phyloP scores from a whole-genome alignment of 2,797 vertebrate genomes.

The Hypotaenidia okinawae region DNA sequence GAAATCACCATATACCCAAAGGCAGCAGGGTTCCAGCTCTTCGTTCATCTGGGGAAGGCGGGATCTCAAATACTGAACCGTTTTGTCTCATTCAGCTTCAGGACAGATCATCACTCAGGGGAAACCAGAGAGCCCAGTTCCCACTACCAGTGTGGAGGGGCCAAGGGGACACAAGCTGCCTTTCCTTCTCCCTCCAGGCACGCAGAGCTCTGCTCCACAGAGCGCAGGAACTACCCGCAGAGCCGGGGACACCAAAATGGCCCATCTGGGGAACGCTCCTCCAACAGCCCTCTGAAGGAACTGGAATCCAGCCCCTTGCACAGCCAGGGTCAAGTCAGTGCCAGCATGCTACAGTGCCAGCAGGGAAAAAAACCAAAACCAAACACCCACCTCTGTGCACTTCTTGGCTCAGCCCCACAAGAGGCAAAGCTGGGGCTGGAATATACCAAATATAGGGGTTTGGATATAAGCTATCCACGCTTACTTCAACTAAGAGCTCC shows the following conservation, averaged over 20 bases:
- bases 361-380: neutral
- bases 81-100: neutral
- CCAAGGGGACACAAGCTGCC: neutral
- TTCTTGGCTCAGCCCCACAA: neutral
- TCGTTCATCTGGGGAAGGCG: neutral
- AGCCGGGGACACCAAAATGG: neutral
- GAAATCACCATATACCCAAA: neutral
- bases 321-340: neutral
- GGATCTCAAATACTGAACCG: neutral
- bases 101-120: neutral
- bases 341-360: neutral
- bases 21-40: neutral
- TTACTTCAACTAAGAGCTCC: neutral
- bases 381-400: neutral
- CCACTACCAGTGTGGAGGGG: neutral
- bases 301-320: neutral
- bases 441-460: neutral
- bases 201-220: accelerated
- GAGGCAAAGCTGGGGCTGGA: neutral
- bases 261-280: neutral
- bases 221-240: neutral
- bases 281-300: neutral
- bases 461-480: neutral
- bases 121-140: neutral
- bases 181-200: neutral